These are phyloP conservation scores for Halictus rubicundus DNA, from an alignment of 1,140 invertebrate species.

Conservation along the genomic window DNA sequence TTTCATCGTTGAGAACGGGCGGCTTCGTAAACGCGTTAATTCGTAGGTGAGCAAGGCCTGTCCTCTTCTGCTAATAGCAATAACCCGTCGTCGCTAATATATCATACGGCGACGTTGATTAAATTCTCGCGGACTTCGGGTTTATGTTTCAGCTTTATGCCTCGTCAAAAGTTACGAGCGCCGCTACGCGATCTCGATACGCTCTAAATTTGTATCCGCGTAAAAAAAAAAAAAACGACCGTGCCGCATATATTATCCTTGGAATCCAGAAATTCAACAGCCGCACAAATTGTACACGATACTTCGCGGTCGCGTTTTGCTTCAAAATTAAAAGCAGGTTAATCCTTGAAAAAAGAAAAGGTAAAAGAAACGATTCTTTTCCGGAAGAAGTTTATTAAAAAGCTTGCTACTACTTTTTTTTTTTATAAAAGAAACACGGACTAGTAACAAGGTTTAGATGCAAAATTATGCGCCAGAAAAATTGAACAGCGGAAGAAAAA, in stretches of 20 bases:
- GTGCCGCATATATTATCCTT: background rate
- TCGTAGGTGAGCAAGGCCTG: constrained; percentile 25
- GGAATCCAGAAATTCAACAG: too few species aligned
- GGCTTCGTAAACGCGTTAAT: constrained; percentile 54
- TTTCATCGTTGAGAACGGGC: constrained; percentile 41
- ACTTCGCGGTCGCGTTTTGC: too few species aligned
- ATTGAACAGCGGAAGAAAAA: too few species aligned
- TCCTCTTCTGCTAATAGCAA: constrained; percentile 55
- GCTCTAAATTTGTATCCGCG: constrained; percentile 20
- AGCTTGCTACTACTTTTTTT: too few species aligned
- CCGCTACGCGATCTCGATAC: constrained; percentile 27
- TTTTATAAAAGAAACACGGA: too few species aligned
- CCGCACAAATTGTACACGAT: too few species aligned
- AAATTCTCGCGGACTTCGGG: constrained; percentile 47
- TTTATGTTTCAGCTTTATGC: constrained; percentile 43
- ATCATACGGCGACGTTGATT: constrained; percentile 54
- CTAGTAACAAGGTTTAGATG: too few species aligned
- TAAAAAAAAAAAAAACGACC: background rate
- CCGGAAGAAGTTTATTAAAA: too few species aligned
- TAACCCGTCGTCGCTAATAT: constrained; percentile 55
- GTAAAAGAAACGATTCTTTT: too few species aligned
- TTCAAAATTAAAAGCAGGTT: too few species aligned
- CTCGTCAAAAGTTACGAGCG: constrained; percentile 39
- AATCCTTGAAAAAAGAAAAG: too few species aligned
- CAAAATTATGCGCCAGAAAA: too few species aligned